Conservation (phyloP, 2,797 vertebrate species). For the Lutra lutra region DNA sequence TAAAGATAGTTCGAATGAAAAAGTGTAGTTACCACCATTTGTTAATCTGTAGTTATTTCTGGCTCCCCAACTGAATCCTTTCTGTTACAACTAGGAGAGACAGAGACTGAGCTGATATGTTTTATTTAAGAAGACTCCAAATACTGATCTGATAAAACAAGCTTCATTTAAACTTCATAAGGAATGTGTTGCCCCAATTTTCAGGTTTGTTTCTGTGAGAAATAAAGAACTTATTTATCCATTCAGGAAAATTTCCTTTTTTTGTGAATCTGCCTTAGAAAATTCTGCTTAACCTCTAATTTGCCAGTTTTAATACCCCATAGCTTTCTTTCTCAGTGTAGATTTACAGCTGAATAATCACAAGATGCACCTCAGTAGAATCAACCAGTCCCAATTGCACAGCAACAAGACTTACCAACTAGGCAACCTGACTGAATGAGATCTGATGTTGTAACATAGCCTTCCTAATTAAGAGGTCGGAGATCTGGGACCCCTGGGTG, state of each 20-base stretch:
- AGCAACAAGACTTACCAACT: neutral
- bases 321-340: neutral
- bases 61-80: neutral
- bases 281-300: constrained; percentile 25
- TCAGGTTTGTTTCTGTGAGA: constrained; percentile 17
- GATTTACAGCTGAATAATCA: neutral
- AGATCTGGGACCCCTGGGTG: too few relatives aligned
- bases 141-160: neutral
- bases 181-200: constrained; percentile 39
- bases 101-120: neutral
- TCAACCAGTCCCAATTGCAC: neutral
- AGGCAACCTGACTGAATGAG: neutral
- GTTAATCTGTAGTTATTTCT: constrained; percentile 26
- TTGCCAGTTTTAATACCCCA: neutral
- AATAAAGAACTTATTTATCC: neutral
- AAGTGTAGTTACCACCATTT: neutral
- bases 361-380: neutral
- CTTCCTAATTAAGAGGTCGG: neutral
- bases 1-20: neutral
- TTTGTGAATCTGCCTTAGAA: neutral
- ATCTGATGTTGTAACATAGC: neutral
- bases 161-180: constrained; percentile 56
- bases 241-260: neutral
- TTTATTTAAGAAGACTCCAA: constrained; percentile 41
- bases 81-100: constrained; percentile 28